Base-by-base conservation (phyloP, 2,797 vertebrate species). In the Myotis myotis region DNA sequence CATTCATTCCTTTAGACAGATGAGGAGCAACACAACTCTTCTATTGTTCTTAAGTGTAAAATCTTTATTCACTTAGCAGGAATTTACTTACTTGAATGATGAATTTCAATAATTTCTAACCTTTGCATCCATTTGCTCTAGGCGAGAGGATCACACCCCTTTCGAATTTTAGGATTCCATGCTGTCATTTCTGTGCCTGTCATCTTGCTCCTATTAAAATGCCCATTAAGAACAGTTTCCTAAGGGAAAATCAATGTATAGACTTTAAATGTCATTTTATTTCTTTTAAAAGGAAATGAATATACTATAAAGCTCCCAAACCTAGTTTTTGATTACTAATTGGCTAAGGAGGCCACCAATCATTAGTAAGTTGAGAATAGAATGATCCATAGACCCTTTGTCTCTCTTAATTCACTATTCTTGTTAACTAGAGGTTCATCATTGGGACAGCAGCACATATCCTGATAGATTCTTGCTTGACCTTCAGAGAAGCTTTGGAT, bases 241-340 rank as follows among this genome's bases (percentile, higher is more conserved):
- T 80, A 60, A 70, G 44, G 38, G 6, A 71, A 68, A 49, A 78
- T 70, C 66, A 38, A 49, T 30, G 8, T 22, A 53, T 66, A 91
- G 36, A 47, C 33, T n/a, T 85, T 94, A 87, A 89, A 80, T 33
- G 11, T 44, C 68, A 86, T 60, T 92, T 79, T 47, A 78, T 60
- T 76, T 93, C 6, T 79, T 94, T 74, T 64, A 66, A 70, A 93
- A 81, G 47, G 49, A 90, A 90, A 85, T 33, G 6, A 87, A 74
- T n/a, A 51, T n/a, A 74, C 23, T 70, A 2, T 64, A 81, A 80
- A 72, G 30, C 10, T 60, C 68, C 72, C 17, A 66, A 62, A 8
- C n/a, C 17, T n/a, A 53, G 3, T 17, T 72, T 89, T 80, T 78
- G 38, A 36, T 87, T 55, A 36, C 55, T 68, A n/a, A 47, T 44